Percentiles rank a stretch among this genome's conserved stretches.
phyloP scores from a whole-genome alignment of 2,113 vertebrate genomes.

The Amazona vittata region DNA sequence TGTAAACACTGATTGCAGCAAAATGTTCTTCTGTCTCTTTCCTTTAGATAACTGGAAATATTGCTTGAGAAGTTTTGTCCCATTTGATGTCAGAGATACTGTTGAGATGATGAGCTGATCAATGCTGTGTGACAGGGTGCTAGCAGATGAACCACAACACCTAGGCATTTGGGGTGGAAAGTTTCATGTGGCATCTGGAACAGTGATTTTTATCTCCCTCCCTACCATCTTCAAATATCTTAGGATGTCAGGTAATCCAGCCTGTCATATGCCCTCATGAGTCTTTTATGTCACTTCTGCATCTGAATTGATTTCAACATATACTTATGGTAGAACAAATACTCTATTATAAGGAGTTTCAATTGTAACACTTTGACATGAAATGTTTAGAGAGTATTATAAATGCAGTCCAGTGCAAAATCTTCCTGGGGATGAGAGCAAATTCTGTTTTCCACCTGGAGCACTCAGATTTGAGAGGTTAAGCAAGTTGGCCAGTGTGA shows the following conservation, averaged over 20 bases:
- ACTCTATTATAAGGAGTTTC: background rate
- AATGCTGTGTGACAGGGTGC: background rate
- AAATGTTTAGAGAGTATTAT: background rate
- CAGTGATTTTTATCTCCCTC: background rate
- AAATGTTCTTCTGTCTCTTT: background rate
- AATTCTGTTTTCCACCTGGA: background rate
- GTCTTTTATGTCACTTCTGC: background rate
- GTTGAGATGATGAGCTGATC: background rate
- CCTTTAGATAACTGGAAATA: background rate
- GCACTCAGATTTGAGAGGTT: background rate
- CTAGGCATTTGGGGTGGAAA: background rate
- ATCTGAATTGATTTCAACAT: background rate
- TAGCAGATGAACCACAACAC: background rate
- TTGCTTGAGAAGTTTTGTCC: background rate
- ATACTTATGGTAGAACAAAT: background rate
- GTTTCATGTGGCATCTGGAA: background rate
- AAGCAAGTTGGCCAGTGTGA: background rate
- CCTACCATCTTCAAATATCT: background rate
- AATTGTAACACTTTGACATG: background rate
- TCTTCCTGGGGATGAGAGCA: background rate
- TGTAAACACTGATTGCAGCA: background rate
- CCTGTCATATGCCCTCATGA: rapidly evolving
- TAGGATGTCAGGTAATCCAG: background rate
- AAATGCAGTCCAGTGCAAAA: background rate
- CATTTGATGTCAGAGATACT: background rate